Evolutionary conservation across 2,113 vertebrate genomes (phyloP).

Genomic region (Pituophis catenifer): DNA sequence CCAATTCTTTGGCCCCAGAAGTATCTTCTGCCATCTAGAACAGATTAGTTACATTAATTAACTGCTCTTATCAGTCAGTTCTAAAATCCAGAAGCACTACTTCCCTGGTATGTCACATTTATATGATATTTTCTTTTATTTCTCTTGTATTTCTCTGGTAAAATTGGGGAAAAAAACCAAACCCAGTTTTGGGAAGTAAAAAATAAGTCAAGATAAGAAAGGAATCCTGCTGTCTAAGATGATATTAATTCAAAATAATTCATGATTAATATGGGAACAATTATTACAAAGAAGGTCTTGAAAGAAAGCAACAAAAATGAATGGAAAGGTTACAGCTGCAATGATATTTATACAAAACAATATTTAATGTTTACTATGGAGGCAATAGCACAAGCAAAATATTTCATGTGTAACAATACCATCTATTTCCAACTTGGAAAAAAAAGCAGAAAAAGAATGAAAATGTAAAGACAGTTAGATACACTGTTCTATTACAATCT

Average conservation of each 20-base stretch:
- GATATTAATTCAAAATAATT: not conserved
- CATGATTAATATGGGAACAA: not conserved
- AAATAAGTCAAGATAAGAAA: not conserved
- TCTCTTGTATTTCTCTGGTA: not conserved
- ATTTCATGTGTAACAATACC: not conserved
- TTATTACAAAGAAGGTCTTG: not conserved
- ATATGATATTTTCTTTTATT: not conserved
- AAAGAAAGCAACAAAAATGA: not conserved
- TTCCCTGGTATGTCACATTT: not conserved
- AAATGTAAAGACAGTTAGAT: not conserved
- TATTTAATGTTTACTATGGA: not conserved
- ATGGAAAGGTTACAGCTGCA: not conserved
- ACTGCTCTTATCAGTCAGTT: not conserved
- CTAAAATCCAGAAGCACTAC: not conserved
- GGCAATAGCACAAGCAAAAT: not conserved
- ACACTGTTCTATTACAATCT: not conserved
- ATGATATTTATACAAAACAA: not conserved
- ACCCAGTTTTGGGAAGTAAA: not conserved
- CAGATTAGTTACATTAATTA: not conserved
- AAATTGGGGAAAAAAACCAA: not conserved
- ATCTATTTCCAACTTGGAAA: not conserved
- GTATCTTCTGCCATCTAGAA: not conserved
- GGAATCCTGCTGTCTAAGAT: not conserved
- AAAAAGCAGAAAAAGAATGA: not conserved
- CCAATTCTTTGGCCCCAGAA: not conserved